Conservation (phyloP, 2,113 vertebrate genomes). For the Megaceryle torquata region DNA sequence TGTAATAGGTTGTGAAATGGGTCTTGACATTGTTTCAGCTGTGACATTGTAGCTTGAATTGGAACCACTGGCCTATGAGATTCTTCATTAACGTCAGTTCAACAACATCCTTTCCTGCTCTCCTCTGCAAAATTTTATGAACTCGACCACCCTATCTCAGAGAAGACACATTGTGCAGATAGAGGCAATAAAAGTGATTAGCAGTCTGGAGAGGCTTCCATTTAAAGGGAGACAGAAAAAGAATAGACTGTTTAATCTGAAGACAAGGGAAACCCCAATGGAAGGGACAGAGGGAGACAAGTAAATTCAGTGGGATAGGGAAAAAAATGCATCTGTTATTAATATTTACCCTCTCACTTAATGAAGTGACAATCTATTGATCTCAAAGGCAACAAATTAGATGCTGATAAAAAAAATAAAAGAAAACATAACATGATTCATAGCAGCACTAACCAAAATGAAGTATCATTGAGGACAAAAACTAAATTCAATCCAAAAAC, state of each 20-base stretch:
- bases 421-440: neutral
- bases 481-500: slow-evolving; percentile 17
- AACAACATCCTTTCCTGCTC: neutral
- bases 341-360: slow-evolving; percentile 29
- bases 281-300: neutral
- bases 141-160: neutral
- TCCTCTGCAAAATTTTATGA: neutral
- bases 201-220: neutral
- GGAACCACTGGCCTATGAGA: slow-evolving; percentile 36
- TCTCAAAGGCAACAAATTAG: slow-evolving; percentile 1
- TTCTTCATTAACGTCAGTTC: slow-evolving; percentile 17
- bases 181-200: neutral
- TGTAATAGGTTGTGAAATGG: slow-evolving; percentile 41
- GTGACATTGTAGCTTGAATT: slow-evolving; percentile 1
- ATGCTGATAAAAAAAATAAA: slow-evolving; percentile 8
- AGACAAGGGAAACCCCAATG: neutral
- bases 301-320: neutral
- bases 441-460: neutral
- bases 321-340: neutral
- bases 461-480: slow-evolving; percentile 27
- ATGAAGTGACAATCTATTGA: slow-evolving; percentile 19
- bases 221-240: neutral
- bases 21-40: slow-evolving; percentile 50
- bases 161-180: neutral
- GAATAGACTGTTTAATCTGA: neutral